phyloP scores from a whole-genome alignment of 2,797 vertebrate species.

The Chelon labrosus region DNA sequence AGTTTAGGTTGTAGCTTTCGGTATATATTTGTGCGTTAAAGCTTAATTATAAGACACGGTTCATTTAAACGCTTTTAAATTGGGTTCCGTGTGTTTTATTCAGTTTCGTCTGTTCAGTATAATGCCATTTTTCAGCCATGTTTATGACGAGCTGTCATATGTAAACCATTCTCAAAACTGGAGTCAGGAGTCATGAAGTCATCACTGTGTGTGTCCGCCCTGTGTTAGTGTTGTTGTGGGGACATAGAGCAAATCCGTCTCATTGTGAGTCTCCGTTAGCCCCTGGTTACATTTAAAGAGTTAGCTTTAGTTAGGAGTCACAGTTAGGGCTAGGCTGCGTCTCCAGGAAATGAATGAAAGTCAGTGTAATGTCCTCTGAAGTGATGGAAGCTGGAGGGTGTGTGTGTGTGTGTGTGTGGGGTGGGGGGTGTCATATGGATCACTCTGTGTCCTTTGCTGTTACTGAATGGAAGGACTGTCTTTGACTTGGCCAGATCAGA shows the following conservation, averaged over 20 bases:
- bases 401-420: neutral
- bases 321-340: neutral
- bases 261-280: too few relatives aligned
- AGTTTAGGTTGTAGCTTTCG: neutral
- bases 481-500: slow-evolving; percentile 48
- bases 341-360: neutral
- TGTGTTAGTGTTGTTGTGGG: neutral
- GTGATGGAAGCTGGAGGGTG: neutral
- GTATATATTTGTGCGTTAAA: neutral
- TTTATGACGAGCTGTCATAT: slow-evolving; percentile 12
- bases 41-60: neutral
- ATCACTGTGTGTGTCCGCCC: slow-evolving; percentile 13
- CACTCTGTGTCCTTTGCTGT: slow-evolving; percentile 36
- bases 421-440: slow-evolving; percentile 36
- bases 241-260: neutral
- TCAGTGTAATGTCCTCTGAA: neutral
- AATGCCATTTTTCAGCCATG: neutral
- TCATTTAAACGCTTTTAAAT: neutral
- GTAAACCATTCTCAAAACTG: slow-evolving; percentile 15
- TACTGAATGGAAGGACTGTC: slow-evolving; percentile 65
- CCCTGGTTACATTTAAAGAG: too few relatives aligned
- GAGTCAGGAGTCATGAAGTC: slow-evolving; percentile 50
- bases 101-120: neutral
- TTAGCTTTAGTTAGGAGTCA: neutral
- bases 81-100: neutral